A percentile compares a stretch with the other conserved stretches of the same genome.
Evolutionary conservation across 1,140 invertebrate genomes (phyloP).

Genomic region (Latrodectus geometricus): DNA sequence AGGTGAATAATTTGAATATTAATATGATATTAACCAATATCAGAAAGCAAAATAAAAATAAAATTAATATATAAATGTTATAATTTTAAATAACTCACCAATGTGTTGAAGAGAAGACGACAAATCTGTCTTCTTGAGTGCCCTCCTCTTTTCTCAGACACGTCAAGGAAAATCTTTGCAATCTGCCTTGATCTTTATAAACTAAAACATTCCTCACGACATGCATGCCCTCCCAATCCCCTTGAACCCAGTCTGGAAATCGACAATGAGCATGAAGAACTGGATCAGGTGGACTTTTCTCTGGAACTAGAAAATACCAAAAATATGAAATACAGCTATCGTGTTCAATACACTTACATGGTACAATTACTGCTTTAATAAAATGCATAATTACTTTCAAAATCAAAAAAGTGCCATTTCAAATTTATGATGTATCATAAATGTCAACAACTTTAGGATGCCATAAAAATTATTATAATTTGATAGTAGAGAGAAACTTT

Average conservation of each 20-base stretch:
- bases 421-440: too few species aligned
- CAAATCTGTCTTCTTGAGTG: constrained; percentile 70
- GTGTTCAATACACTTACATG: too few species aligned
- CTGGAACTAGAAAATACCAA: constrained; percentile 50
- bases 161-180: constrained; percentile 76
- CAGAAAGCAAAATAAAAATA: too few species aligned
- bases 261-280: constrained; percentile 67
- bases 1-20: too few species aligned
- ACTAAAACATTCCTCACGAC: constrained; percentile 75
- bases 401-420: too few species aligned
- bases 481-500: too few species aligned
- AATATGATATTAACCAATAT: too few species aligned
- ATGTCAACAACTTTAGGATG: too few species aligned
- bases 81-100: constrained; percentile 68
- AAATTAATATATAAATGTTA: too few species aligned
- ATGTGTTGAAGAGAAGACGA: constrained; percentile 73
- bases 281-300: constrained; percentile 60
- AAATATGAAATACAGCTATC: background rate
- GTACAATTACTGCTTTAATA: too few species aligned
- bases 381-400: too few species aligned
- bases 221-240: constrained; percentile 75
- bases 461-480: too few species aligned
- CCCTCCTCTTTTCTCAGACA: constrained; percentile 69
- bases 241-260: constrained; percentile 78
- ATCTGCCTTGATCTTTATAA: constrained; percentile 76